These are phyloP conservation scores for Carpatolechia fugitivella DNA, from an alignment of 2,888 invertebrate species.

Conservation along the genomic window DNA sequence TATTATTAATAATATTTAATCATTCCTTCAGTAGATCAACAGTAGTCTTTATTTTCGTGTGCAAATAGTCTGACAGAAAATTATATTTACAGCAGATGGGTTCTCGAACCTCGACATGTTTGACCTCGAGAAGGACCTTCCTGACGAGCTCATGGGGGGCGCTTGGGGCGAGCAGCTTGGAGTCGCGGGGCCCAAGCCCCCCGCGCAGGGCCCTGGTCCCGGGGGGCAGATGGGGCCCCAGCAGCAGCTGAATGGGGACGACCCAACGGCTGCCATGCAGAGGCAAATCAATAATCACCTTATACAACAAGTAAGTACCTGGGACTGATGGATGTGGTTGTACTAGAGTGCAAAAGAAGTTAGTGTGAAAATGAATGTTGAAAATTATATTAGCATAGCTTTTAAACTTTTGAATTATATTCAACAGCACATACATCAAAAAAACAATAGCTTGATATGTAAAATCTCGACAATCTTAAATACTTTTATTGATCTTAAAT, in stretches of 20 bases:
- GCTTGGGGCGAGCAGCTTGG: slow-evolving; percentile 86
- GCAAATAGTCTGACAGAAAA: not conserved
- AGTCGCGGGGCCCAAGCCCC: slow-evolving; percentile 85
- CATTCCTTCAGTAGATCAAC: no score
- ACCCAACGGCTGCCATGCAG: slow-evolving; percentile 79
- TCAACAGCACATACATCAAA: no score
- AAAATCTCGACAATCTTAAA: no score
- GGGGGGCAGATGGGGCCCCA: slow-evolving; percentile 79
- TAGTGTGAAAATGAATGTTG: no score
- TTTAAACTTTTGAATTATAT: no score
- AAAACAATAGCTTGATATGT: no score
- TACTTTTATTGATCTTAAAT: no score
- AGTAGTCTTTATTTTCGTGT: no score
- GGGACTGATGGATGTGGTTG: slow-evolving; percentile 32
- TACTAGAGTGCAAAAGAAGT: no score
- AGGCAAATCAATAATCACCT: slow-evolving; percentile 83
- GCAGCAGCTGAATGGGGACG: slow-evolving; percentile 85
- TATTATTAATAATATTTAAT: no score
- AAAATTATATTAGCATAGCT: no score
- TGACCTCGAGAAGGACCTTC: slow-evolving; percentile 94
- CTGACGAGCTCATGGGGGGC: slow-evolving; percentile 91
- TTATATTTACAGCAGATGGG: slow-evolving; percentile 81
- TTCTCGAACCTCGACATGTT: slow-evolving; percentile 91
- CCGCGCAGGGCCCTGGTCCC: slow-evolving; percentile 90
- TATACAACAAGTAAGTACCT: slow-evolving; percentile 81